These are phyloP conservation scores for Plebejus anna DNA, from an alignment of 2,888 invertebrate species.

Conservation along the genomic window DNA sequence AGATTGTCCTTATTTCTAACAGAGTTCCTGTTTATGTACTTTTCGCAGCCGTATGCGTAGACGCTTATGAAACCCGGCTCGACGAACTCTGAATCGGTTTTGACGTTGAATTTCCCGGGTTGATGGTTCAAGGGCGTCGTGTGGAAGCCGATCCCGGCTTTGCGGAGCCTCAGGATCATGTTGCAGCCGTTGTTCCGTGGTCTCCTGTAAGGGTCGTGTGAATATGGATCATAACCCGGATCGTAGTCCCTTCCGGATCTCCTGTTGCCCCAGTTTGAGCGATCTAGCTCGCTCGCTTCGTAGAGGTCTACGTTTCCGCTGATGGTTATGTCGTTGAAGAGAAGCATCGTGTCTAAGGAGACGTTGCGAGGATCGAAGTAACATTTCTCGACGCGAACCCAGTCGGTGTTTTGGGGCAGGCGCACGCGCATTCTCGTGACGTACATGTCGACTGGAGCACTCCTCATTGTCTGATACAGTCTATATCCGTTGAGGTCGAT, in stretches of 20 bases:
- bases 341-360: conserved; percentile 86
- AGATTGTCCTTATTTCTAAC: conserved; percentile 62
- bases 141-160: conserved; percentile 89
- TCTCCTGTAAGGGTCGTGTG: conserved; percentile 50
- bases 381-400: conserved; percentile 88
- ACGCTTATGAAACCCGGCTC: conserved; percentile 92
- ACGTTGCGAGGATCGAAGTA: conserved; percentile 86
- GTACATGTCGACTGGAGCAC: conserved; percentile 84
- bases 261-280: conserved; percentile 53
- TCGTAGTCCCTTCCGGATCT: conserved; percentile 62
- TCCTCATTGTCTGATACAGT: conserved; percentile 81
- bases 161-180: conserved; percentile 87
- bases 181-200: conserved; percentile 82
- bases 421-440: conserved; percentile 85
- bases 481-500: conserved; percentile 83
- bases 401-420: conserved; percentile 82
- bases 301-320: conserved; percentile 86
- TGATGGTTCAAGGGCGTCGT: conserved; percentile 85
- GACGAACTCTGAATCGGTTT: conserved; percentile 90
- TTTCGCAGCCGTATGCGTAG: conserved; percentile 90
- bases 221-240: conserved; percentile 54
- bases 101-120: conserved; percentile 85
- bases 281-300: conserved; percentile 63
- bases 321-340: conserved; percentile 89
- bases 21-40: conserved; percentile 69